Conservation (phyloP, 1,140 invertebrate species). For the Dendrolimus punctatus region DNA sequence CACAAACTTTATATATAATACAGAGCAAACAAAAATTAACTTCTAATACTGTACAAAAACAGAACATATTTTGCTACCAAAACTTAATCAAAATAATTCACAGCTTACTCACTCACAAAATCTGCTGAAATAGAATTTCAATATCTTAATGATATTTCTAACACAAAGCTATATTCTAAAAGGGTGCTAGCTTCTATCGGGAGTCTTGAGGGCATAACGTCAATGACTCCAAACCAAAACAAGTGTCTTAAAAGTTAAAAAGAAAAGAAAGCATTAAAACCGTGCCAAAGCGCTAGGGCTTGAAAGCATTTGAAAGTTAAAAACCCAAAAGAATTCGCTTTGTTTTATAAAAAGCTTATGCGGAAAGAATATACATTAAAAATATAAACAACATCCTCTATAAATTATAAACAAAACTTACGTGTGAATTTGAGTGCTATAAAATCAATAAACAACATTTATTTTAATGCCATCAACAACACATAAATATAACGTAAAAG, state of each 20-base stretch:
- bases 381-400: background rate
- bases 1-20: too few relatives aligned
- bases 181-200: conserved; percentile 15
- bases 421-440: conserved; percentile 7
- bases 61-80: too few relatives aligned
- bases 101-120: too few relatives aligned
- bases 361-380: too few relatives aligned
- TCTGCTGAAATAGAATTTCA: too few relatives aligned
- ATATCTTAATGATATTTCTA: too few relatives aligned
- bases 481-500: background rate
- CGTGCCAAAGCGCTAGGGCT: too few relatives aligned
- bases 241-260: conserved; percentile 18
- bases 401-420: conserved; percentile 6
- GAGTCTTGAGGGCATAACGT: conserved; percentile 59
- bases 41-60: too few relatives aligned
- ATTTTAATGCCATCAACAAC: conserved; percentile 4
- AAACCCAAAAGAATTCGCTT: too few relatives aligned
- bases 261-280: conserved; percentile 4
- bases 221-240: conserved; percentile 39
- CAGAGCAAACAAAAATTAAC: too few relatives aligned
- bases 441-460: conserved; percentile 10
- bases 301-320: background rate
- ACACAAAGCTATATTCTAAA: background rate
- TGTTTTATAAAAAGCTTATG: too few relatives aligned
- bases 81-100: too few relatives aligned